Base-by-base conservation (phyloP, 2,113 vertebrate genomes). In the Mus spicilegus region DNA sequence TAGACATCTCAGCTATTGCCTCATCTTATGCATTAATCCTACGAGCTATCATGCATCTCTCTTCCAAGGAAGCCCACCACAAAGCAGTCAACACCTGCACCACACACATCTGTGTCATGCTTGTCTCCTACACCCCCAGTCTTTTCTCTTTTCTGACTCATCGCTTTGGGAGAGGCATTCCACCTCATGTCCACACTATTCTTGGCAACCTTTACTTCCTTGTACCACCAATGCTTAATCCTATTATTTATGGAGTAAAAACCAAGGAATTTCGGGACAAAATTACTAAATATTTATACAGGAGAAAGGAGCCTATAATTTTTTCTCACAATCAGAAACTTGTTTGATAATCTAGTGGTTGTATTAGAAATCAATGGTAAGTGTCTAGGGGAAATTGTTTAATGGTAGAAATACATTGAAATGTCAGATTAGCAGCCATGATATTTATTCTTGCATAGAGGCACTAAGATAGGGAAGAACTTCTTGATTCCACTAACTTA, bases 51-150 rank as follows among this genome's bases (percentile, higher is more conserved):
- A 80, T 98, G 95, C 36, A 4, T 30, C 95, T 99, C 0, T 80
- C 88, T 0, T 97, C 87, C 0, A 98, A 97, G 80, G 95, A 97
- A 89, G 98, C 98, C 54, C 97, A 98, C 30, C 97, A 98, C 51
- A 98, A 98, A 94, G 98, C 97, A 4, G 97, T 98, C 42, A 97
- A 98, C 92, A 98, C 98, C 28, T 98, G 98, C 3, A 4, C 98
- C 33, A 97, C 98, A 75, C 98, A 98, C 5, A 95, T 98, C 93
- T 98, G 98, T 3, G 97, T 97, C 54, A 98, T 98, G 94, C 97
- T 98, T 58, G 94, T 94, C 49, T 99, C 98, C 94, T 99, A 98
- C 0, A 97, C 98, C 28, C 98, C 98, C 3, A 94, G 98, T 0
- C 96, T 98, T 0, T 98, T 98, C 76, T 98, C 98, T 7, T 98